phyloP scores from a whole-genome alignment of 2,797 vertebrate species.

The Nannoperca australis region DNA sequence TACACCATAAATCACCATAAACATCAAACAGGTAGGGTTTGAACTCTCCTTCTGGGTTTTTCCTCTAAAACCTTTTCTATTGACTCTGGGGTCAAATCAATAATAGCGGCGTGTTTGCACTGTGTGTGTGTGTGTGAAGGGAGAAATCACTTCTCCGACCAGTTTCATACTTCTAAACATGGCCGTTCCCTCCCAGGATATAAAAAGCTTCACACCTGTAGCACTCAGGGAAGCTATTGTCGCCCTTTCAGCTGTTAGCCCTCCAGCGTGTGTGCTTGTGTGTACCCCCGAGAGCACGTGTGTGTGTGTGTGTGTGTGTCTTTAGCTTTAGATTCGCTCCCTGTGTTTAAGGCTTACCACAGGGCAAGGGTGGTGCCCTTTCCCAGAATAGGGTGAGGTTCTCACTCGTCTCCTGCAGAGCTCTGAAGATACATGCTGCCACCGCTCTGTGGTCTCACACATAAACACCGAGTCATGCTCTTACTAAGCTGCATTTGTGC shows the following conservation, averaged over 20 bases:
- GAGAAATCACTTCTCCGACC: slow-evolving; percentile 26
- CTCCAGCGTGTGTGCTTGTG: slow-evolving; percentile 19
- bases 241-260: slow-evolving; percentile 26
- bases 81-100: neutral
- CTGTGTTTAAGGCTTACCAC: slow-evolving; percentile 81
- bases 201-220: slow-evolving; percentile 25
- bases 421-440: slow-evolving; percentile 55
- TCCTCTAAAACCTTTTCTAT: neutral
- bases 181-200: slow-evolving; percentile 5
- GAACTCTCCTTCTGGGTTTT: neutral
- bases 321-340: slow-evolving; percentile 50
- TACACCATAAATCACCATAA: neutral
- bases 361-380: slow-evolving; percentile 75
- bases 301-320: slow-evolving; percentile 33
- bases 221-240: slow-evolving; percentile 12
- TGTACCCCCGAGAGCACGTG: slow-evolving; percentile 22
- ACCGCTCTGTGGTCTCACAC: slow-evolving; percentile 47
- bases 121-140: slow-evolving; percentile 24
- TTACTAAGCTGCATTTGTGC: slow-evolving; percentile 28
- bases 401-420: slow-evolving; percentile 39
- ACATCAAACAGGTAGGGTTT: neutral
- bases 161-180: slow-evolving; percentile 40
- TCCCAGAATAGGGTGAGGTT: slow-evolving; percentile 81
- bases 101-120: slow-evolving; percentile 38
- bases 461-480: slow-evolving; percentile 55